These are phyloP conservation scores for Teleogryllus oceanicus DNA, from an alignment of 2,888 invertebrate genomes.

Conservation along the genomic window DNA sequence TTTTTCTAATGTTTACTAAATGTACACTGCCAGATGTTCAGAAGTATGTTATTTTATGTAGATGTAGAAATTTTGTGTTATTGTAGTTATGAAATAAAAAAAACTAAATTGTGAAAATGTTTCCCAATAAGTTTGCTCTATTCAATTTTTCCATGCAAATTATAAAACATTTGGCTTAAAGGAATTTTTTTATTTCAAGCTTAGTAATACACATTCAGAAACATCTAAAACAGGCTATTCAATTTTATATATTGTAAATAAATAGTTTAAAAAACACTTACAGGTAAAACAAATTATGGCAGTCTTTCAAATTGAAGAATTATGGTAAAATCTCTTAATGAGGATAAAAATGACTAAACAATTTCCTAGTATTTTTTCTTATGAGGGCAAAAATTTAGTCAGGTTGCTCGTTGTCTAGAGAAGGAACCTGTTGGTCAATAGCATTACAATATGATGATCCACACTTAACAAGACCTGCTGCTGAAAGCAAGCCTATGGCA, in stretches of 20 bases:
- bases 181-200: not conserved
- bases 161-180: not conserved
- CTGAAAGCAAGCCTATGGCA: constrained; percentile 66
- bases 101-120: no score
- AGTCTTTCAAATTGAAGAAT: not conserved
- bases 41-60: constrained; percentile 1
- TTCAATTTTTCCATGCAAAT: no score
- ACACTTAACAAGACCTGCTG: constrained; percentile 61
- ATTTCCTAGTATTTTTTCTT: not conserved
- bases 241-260: not conserved
- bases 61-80: not conserved
- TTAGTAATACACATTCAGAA: not conserved
- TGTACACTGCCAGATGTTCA: not conserved
- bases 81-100: constrained; percentile 5
- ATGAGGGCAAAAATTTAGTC: not conserved
- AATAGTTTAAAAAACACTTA: not conserved
- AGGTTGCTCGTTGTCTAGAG: no score
- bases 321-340: not conserved
- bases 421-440: constrained; percentile 50
- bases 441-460: constrained; percentile 63
- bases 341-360: not conserved
- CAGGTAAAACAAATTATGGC: not conserved
- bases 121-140: no score
- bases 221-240: not conserved
- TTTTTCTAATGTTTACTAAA: not conserved